phyloP scores from a whole-genome alignment of 2,888 invertebrate species.

The Arrhopalites spinosus region DNA sequence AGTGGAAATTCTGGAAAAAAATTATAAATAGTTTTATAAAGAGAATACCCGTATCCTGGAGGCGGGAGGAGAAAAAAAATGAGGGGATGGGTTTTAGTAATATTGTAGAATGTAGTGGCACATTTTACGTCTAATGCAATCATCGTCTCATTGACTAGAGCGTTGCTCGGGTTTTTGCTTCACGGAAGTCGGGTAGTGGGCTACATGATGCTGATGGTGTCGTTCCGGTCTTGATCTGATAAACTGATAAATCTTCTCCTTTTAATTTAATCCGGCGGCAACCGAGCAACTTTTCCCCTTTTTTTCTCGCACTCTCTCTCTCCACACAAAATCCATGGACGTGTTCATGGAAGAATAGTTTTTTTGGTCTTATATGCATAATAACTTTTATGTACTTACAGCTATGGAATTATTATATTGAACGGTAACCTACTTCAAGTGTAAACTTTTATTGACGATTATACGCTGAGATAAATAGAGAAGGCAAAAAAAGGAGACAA shows the following conservation, averaged over 20 bases:
- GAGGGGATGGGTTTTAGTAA: too few relatives aligned
- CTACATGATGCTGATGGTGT: constrained; percentile 35
- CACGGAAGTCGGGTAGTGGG: neutral
- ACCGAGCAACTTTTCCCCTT: constrained; percentile 9
- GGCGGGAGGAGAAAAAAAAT: too few relatives aligned
- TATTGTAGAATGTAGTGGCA: too few relatives aligned
- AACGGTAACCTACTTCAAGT: neutral
- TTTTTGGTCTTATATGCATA: neutral
- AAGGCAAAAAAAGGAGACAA: neutral
- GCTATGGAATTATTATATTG: neutral
- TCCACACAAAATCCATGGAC: neutral
- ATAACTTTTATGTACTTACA: too few relatives aligned
- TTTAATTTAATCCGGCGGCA: constrained; percentile 44
- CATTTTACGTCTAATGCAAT: too few relatives aligned
- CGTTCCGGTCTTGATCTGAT: constrained; percentile 44
- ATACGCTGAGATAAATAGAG: neutral
- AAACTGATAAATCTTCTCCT: constrained; percentile 45
- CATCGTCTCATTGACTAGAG: too few relatives aligned
- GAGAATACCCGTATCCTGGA: too few relatives aligned
- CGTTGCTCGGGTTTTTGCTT: too few relatives aligned
- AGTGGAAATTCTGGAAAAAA: too few relatives aligned
- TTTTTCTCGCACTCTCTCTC: neutral
- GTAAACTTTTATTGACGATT: constrained; percentile 8
- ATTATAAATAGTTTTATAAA: too few relatives aligned
- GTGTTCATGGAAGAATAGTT: too few relatives aligned